phyloP scores from a whole-genome alignment of 2,113 vertebrate species.

The Nothocercus julius region DNA sequence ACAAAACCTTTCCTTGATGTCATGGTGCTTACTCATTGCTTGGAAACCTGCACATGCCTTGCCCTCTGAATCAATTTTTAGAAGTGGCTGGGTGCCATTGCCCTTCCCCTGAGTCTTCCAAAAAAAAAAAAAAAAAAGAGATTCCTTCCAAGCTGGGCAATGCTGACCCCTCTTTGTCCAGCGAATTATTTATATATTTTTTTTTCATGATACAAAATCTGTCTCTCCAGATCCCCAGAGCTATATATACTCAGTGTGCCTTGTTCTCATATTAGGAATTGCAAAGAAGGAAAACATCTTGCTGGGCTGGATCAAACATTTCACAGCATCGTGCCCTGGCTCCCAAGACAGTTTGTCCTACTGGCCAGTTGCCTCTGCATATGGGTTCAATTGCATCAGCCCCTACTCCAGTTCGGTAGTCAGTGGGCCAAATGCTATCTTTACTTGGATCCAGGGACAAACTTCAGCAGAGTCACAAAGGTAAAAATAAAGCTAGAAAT shows the following conservation, averaged over 20 bases:
- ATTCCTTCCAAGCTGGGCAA: slow-evolving; percentile 21
- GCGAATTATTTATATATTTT: slow-evolving; percentile 7
- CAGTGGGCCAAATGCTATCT: slow-evolving; percentile 32
- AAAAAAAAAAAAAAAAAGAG: slow-evolving; percentile 48
- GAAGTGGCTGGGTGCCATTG: slow-evolving; percentile 45
- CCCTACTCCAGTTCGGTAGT: neutral
- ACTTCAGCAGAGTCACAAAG: slow-evolving; percentile 35
- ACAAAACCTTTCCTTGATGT: slow-evolving; percentile 50
- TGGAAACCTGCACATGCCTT: slow-evolving; percentile 44
- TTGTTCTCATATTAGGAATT: slow-evolving; percentile 59
- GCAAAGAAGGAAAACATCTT: slow-evolving; percentile 61
- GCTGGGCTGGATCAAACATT: slow-evolving; percentile 51
- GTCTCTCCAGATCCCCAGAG: slow-evolving; percentile 10
- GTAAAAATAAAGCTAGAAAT: slow-evolving; percentile 46
- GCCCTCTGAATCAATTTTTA: slow-evolving; percentile 55
- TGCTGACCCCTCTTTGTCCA: neutral
- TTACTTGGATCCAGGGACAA: slow-evolving; percentile 13
- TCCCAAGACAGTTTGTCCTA: slow-evolving; percentile 35
- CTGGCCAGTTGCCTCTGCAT: slow-evolving; percentile 57
- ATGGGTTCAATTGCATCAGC: slow-evolving; percentile 63
- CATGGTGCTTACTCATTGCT: slow-evolving; percentile 44
- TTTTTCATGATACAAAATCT: neutral
- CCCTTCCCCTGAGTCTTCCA: slow-evolving; percentile 16
- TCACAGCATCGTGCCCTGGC: slow-evolving; percentile 56
- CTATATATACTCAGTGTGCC: slow-evolving; percentile 37